These are phyloP conservation scores for Cotesia vestalis DNA, from an alignment of 1,140 invertebrate genomes.

Conservation along the genomic window DNA sequence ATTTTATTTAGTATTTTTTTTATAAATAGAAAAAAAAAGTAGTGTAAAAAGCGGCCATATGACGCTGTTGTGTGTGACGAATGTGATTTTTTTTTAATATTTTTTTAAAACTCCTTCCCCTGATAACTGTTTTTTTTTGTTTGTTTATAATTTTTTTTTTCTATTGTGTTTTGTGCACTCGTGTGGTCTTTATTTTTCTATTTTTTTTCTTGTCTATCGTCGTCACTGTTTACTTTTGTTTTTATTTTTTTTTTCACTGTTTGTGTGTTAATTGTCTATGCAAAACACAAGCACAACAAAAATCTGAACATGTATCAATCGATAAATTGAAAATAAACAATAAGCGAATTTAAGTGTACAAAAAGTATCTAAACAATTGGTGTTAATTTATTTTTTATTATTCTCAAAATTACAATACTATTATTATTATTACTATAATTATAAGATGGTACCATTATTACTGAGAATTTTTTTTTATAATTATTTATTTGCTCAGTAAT, in stretches of 20 bases:
- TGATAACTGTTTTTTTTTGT: no score
- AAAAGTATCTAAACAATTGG: conserved; percentile 29
- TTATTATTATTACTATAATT: background rate
- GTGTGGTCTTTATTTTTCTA: conserved; percentile 37
- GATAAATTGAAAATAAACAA: conserved; percentile 39
- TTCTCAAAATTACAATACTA: no score
- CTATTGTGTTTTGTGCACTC: background rate
- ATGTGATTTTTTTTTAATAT: no score
- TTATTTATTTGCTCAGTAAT: conserved; percentile 24
- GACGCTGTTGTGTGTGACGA: no score
- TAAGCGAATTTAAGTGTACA: conserved; percentile 37
- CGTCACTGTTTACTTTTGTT: conserved; percentile 33
- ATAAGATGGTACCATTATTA: background rate
- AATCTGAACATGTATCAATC: conserved; percentile 33
- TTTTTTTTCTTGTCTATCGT: conserved; percentile 35
- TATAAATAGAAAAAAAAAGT: no score
- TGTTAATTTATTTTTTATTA: background rate
- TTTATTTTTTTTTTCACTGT: conserved; percentile 33
- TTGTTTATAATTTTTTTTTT: background rate
- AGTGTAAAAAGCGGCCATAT: no score
- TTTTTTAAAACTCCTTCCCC: no score
- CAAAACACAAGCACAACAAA: conserved; percentile 37
- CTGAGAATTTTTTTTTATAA: conserved; percentile 28
- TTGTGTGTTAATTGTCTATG: conserved; percentile 34
- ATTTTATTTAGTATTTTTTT: no score